These are phyloP conservation scores for Nyctibius grandis DNA, from an alignment of 2,797 vertebrate genomes.

Conservation along the genomic window DNA sequence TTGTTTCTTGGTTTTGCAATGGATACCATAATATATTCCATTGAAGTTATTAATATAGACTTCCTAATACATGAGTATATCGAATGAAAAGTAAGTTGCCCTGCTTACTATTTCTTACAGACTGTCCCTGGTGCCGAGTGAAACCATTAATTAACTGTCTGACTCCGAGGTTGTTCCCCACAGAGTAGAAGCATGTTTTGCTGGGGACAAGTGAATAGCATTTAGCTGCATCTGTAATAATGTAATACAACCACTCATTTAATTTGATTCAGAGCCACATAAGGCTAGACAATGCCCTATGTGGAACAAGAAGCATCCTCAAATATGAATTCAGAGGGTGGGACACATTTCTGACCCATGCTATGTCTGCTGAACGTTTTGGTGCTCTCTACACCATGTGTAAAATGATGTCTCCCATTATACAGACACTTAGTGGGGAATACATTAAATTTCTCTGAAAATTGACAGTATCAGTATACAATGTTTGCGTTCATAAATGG, in stretches of 20 bases:
- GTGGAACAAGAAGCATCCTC: not conserved
- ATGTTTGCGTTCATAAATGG: not conserved
- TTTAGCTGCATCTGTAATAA: slow-evolving; percentile 52
- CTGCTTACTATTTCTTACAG: slow-evolving; percentile 3
- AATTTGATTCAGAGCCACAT: slow-evolving; percentile 33
- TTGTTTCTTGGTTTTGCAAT: not conserved
- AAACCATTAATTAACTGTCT: slow-evolving; percentile 56
- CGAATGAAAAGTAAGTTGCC: not conserved
- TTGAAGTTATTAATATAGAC: not conserved
- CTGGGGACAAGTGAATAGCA: not conserved
- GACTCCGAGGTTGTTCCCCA: slow-evolving; percentile 6
- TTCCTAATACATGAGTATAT: not conserved
- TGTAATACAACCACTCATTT: slow-evolving; percentile 42
- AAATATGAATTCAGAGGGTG: slow-evolving; percentile 21
- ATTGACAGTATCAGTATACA: not conserved
- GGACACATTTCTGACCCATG: not conserved
- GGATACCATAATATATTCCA: not conserved
- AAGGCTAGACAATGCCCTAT: not conserved
- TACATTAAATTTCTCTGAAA: not conserved
- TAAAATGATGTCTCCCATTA: not conserved
- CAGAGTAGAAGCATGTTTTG: slow-evolving; percentile 32
- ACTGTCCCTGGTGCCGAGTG: not conserved
- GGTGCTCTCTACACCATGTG: not conserved
- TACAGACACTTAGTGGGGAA: not conserved
- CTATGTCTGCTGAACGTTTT: not conserved